Evolutionary conservation across 2,888 invertebrate species (phyloP), one percentile per base, ranked within the genome.

Genomic region (Amphipyra berbera): DNA sequence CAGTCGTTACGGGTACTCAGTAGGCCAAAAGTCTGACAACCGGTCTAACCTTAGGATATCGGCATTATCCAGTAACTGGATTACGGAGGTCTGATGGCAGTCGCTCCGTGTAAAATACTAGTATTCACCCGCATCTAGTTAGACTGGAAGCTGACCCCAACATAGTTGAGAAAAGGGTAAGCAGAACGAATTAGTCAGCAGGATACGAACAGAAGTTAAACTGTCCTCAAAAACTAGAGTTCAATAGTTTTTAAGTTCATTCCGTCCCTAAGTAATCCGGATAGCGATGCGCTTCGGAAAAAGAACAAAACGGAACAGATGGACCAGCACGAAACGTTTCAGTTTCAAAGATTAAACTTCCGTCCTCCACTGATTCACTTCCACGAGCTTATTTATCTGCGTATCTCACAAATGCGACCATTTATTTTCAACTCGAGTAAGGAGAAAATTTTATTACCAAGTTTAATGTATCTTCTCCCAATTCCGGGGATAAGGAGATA

Each of bases 381-480:
- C 27, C 2, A 38, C 46, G 27, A 30, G 27, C 37, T 41, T 47
- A 30, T 30, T 41, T 47, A 30, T 30, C 30, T 30, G n/a, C 35
- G 61, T 44, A 55, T 50, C 45, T 49, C 14, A 15, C 52, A 56
- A 58, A 60, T 44, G 37, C 49, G 33, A 46, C 45, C 49, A 72
- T 68, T 72, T 62, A 76, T 72, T 64, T 44, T 55, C 41, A 44
- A 38, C 9, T 62, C 37, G 30, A 38, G 21, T 52, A 1, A 13
- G 47, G 35, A 40, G 47, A 48, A 27, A 33, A 13, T 52, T 57
- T 57, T 62, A 71, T 65, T 50, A 61, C 41, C n/a, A 9, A 30
- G 12, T 54, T 40, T 37, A 66, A 63, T 57, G 53, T 58, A 61
- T 70, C 10, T 47, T 8, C 14, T 27, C 41, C 35, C 45, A 55